These are phyloP conservation scores for Bucorvus abyssinicus DNA, from an alignment of 2,797 vertebrate genomes.

Conservation along the genomic window DNA sequence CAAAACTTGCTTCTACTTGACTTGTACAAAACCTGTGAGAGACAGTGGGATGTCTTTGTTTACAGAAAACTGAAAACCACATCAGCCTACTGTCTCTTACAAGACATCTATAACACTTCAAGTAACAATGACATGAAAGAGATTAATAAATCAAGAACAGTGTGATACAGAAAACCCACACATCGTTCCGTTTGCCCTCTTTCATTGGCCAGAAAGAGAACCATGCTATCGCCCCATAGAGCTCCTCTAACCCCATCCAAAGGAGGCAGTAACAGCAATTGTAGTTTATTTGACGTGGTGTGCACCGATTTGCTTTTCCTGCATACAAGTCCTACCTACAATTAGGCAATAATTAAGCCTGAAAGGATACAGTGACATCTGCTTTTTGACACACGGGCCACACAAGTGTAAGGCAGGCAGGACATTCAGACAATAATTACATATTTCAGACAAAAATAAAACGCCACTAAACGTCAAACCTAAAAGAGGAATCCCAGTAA, in stretches of 20 bases:
- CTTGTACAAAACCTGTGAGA: neutral
- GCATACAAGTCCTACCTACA: neutral
- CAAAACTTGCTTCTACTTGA: neutral
- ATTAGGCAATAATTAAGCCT: constrained; percentile 6
- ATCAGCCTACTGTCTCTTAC: neutral
- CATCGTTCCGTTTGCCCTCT: neutral
- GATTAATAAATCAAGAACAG: neutral
- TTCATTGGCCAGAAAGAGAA: neutral
- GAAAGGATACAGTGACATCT: constrained; percentile 28
- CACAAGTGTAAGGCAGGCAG: neutral
- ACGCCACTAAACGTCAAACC: neutral
- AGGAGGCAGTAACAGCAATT: neutral
- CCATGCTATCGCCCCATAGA: neutral
- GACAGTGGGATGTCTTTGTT: neutral
- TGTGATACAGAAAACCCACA: neutral
- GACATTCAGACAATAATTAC: neutral
- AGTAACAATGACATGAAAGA: neutral
- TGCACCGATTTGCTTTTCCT: neutral
- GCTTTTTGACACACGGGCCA: constrained; percentile 35
- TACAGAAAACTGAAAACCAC: neutral
- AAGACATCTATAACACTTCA: neutral
- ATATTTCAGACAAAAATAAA: neutral
- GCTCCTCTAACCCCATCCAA: constrained; percentile 10
- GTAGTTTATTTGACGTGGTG: neutral
- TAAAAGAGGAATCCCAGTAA: neutral